Base-by-base conservation (phyloP, 2,888 invertebrate species). In the Tinea trinotella region DNA sequence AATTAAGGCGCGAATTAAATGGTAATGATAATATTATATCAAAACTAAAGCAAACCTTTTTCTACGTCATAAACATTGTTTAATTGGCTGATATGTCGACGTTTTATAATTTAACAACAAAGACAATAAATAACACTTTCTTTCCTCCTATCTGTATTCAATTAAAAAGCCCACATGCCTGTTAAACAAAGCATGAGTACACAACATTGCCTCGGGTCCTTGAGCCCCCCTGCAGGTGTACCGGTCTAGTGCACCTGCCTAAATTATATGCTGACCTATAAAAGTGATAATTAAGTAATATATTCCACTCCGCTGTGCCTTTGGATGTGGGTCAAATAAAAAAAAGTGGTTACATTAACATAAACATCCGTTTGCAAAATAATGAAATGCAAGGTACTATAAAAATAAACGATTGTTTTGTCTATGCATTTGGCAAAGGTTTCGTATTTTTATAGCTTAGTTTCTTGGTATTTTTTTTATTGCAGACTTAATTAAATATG, bases 251-350 rank as follows among this genome's bases (percentile, higher is more conserved):
- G 68, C 83, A 85, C 82, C 84, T 85, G 84, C 81, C 62, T 61
- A 59, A 66, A 67, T 75, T 75, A 79, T 74, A 71, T 71, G 70
- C 71, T 85, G 83, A 85, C 84, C 84, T 84, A 85, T 84, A 80
- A 84, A 82, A 76, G 77, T 66, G 74, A 73, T 83, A 80, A 82
- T 81, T 80, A 81, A 74, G 76, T 74, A 80, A 79, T 78, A 74
- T 78, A 78, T 81, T 69, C 70, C 65, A 7, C 18, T 61, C 61
- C 55, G 63, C 77, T 78, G 78, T 74, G 64, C 76, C 74, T 69
- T 50, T 80, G 74, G 74, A 83, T 82, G 77, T 84, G 82, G 84
- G 84, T 84, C 84, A 83, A 77, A 75, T 69, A 72, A 76, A 70
- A 72, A 72, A 66, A n/a, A 64, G 64, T 40, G n/a, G 13, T 30